phyloP scores from a whole-genome alignment of 1,140 invertebrate genomes.

The Eufriesea mexicana region DNA sequence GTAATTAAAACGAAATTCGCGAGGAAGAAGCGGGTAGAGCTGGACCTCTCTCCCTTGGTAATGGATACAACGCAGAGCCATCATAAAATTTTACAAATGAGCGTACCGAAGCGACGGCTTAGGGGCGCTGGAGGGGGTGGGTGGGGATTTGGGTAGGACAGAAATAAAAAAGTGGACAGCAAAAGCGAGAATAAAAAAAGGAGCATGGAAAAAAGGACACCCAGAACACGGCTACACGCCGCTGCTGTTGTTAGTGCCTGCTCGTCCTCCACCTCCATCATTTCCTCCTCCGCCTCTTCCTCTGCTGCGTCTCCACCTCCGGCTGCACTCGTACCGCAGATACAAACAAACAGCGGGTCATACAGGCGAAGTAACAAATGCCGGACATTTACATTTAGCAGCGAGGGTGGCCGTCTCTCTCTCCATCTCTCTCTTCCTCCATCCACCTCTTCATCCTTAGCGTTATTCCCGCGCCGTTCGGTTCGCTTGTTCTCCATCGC shows the following conservation, averaged over 20 bases:
- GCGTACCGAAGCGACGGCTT: constrained; percentile 71
- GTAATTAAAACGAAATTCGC: constrained; percentile 69
- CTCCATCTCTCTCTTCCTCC: neutral
- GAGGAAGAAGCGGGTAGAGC: constrained; percentile 44
- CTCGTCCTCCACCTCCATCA: constrained; percentile 49
- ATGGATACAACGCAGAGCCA: constrained; percentile 72
- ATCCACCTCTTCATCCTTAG: constrained; percentile 39
- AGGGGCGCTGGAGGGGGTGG: constrained; percentile 22
- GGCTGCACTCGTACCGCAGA: constrained; percentile 63
- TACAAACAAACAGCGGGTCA: constrained; percentile 79
- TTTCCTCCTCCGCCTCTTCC: constrained; percentile 28
- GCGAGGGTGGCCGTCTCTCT: constrained; percentile 59
- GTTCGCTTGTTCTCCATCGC: neutral
- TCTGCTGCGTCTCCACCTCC: neutral
- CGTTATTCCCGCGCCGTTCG: constrained; percentile 1
- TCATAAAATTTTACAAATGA: constrained; percentile 81
- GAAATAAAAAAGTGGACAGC: constrained; percentile 69
- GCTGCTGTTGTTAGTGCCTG: constrained; percentile 47
- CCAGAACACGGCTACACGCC: constrained; percentile 38
- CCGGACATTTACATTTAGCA: constrained; percentile 81
- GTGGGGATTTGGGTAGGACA: constrained; percentile 23
- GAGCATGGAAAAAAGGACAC: constrained; percentile 34
- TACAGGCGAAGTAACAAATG: constrained; percentile 80
- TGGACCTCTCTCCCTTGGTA: constrained; percentile 11
- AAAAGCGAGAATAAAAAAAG: constrained; percentile 56